Conservation (phyloP, 1,140 invertebrate genomes). For the Saccostrea cuccullata region DNA sequence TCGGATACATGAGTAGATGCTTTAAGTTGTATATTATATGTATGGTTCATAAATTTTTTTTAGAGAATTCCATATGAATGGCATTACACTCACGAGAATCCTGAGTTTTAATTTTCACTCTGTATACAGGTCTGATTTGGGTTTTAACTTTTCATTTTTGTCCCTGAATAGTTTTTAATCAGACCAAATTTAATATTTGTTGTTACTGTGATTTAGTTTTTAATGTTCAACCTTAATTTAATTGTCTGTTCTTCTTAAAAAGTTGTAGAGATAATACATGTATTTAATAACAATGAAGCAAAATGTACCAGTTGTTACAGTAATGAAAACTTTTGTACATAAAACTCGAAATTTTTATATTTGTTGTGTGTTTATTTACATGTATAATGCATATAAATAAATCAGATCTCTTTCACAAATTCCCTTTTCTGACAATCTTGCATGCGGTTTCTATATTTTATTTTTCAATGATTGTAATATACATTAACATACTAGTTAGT, state of each 20-base stretch:
- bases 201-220: neutral
- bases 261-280: neutral
- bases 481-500: too few species aligned
- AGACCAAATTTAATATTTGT: slow-evolving; percentile 4
- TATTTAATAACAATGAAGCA: neutral
- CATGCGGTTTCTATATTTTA: too few species aligned
- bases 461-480: too few species aligned
- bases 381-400: slow-evolving; percentile 32
- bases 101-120: neutral
- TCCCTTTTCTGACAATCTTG: neutral
- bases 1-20: neutral
- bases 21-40: neutral
- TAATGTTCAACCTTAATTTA: neutral
- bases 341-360: neutral
- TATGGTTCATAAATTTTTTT: too few species aligned
- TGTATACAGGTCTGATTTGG: neutral
- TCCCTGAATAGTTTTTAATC: slow-evolving; percentile 13
- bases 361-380: slow-evolving; percentile 36
- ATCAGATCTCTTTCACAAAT: slow-evolving; percentile 6
- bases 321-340: neutral
- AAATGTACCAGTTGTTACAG: neutral
- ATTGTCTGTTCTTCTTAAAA: neutral
- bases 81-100: too few species aligned
- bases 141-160: neutral
- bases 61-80: too few species aligned